A percentile compares a stretch with the other conserved stretches of the same genome.
Conservation (phyloP, 2,888 invertebrate species). For the Parasteatoda lunata region DNA sequence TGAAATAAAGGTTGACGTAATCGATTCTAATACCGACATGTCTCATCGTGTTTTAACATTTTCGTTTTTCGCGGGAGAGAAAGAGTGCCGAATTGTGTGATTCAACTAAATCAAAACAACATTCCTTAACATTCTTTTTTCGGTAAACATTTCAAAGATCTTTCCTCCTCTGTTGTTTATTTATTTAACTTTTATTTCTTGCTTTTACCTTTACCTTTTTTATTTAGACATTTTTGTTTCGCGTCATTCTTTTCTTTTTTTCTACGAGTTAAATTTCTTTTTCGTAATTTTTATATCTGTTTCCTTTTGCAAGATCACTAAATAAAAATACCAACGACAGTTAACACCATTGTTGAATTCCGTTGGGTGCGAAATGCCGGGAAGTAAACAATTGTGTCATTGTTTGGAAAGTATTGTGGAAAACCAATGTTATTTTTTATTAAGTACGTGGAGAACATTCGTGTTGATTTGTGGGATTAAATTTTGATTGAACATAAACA, state of each 20-base stretch:
- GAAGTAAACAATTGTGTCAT: too few relatives aligned
- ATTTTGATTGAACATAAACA: too few relatives aligned
- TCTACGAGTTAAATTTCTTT: too few relatives aligned
- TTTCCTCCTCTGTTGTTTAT: conserved; percentile 4
- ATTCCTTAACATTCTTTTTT: conserved; percentile 23
- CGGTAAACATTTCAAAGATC: conserved; percentile 50
- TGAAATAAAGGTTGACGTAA: neutral
- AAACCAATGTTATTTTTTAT: too few relatives aligned
- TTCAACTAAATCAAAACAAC: conserved; percentile 58
- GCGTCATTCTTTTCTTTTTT: neutral
- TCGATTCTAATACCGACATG: neutral
- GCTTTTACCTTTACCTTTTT: neutral
- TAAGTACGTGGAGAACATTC: too few relatives aligned
- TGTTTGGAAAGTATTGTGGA: too few relatives aligned
- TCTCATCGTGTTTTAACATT: neutral
- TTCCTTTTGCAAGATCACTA: too few relatives aligned
- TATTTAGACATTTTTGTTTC: neutral
- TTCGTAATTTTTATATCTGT: too few relatives aligned
- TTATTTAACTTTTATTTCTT: conserved; percentile 4
- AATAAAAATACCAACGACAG: too few relatives aligned
- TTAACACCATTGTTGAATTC: too few relatives aligned
- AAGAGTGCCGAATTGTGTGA: conserved; percentile 37
- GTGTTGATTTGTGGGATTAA: too few relatives aligned
- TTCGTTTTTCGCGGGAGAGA: neutral
- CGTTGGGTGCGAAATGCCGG: too few relatives aligned